Evolutionary conservation across 2,797 vertebrate species (phyloP).

Genomic region (Galago senegalensis): DNA sequence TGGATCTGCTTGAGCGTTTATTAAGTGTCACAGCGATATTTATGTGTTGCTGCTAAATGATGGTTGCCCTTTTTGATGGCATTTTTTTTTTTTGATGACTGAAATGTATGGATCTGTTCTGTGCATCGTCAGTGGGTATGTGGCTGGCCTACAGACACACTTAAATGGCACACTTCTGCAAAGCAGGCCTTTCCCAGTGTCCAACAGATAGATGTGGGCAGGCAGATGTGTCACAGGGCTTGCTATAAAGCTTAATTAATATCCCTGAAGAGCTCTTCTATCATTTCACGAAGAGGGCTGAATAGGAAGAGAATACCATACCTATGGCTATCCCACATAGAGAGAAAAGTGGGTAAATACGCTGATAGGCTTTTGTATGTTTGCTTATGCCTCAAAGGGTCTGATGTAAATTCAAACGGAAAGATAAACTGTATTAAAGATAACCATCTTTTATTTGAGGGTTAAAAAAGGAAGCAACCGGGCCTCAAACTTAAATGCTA

Average conservation of each 20-base stretch:
- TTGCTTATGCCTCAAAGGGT: conserved; percentile 36
- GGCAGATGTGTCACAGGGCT: conserved; percentile 70
- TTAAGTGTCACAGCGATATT: background rate
- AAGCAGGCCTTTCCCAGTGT: conserved; percentile 74
- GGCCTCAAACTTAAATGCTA: background rate
- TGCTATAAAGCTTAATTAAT: conserved; percentile 83
- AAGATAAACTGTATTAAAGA: conserved; percentile 67
- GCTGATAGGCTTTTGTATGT: background rate
- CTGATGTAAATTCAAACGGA: conserved; percentile 63
- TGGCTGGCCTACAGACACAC: conserved; percentile 74
- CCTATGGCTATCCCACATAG: conserved; percentile 38
- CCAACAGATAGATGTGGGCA: conserved; percentile 77
- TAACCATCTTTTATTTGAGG: conserved; percentile 40
- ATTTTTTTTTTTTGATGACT: conserved; percentile 45
- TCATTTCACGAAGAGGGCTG: conserved; percentile 75
- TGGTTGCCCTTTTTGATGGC: conserved; percentile 50
- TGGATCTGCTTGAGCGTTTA: background rate
- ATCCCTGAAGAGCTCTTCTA: conserved; percentile 76
- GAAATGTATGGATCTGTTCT: conserved; percentile 61
- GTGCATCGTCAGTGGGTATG: conserved; percentile 35
- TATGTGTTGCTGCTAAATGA: conserved; percentile 69
- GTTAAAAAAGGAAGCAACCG: background rate
- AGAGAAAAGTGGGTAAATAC: conserved; percentile 42
- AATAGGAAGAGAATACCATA: conserved; percentile 76
- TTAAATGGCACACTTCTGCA: conserved; percentile 70